Conservation (phyloP, 2,888 invertebrate genomes). For the Phyto melanocephala region DNA sequence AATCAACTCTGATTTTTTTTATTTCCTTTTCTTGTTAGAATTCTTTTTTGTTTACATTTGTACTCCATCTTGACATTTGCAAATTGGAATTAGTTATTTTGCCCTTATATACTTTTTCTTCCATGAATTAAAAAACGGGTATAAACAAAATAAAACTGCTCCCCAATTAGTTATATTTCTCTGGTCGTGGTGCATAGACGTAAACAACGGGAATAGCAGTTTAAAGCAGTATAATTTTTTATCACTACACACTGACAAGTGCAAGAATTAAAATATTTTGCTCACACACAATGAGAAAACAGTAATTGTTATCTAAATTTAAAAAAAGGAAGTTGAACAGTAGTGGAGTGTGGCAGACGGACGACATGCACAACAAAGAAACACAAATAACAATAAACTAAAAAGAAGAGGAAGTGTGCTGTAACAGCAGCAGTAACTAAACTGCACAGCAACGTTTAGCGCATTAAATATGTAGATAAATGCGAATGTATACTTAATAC, state of each 20-base stretch:
- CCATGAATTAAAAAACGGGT: conserved; percentile 2
- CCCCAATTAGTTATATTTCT: conserved; percentile 55
- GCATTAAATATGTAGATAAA: too few relatives aligned
- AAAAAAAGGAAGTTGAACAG: conserved; percentile 25
- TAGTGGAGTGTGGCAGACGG: conserved; percentile 8
- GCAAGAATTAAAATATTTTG: conserved; percentile 9
- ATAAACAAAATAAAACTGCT: conserved; percentile 50
- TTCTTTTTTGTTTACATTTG: conserved; percentile 42
- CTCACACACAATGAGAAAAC: conserved; percentile 1
- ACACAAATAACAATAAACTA: conserved; percentile 8
- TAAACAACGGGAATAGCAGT: not conserved
- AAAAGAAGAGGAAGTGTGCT: conserved; percentile 49
- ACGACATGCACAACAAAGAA: not conserved
- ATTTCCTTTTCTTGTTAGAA: conserved; percentile 38
- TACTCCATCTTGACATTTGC: conserved; percentile 35
- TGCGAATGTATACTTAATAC: too few relatives aligned
- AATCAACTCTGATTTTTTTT: conserved; percentile 39
- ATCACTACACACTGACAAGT: not conserved
- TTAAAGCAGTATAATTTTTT: not conserved
- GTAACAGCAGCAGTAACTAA: conserved; percentile 17
- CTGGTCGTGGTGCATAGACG: conserved; percentile 48
- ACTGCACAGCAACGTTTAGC: conserved; percentile 10
- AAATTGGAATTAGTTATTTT: conserved; percentile 34
- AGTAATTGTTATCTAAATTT: not conserved
- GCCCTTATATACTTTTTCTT: conserved; percentile 29